Evolutionary conservation across 1,140 invertebrate species (phyloP).

Genomic region (Pogonognathellus flavescens): DNA sequence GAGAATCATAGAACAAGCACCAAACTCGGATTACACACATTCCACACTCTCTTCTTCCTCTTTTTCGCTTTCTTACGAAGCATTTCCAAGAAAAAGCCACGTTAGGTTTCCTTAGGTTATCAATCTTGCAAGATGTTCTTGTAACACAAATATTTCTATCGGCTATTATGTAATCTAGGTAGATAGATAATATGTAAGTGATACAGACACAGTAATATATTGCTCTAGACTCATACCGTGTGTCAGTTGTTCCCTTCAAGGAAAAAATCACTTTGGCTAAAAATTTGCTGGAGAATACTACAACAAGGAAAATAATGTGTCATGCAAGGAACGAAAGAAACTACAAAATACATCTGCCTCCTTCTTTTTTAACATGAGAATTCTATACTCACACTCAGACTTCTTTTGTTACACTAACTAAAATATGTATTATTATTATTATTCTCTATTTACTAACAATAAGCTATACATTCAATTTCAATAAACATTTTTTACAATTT

Average conservation of each 20-base stretch:
- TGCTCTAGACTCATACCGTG: background rate
- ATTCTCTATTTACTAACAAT: too few relatives aligned
- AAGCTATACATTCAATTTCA: too few relatives aligned
- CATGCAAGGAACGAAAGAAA: background rate
- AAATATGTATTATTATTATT: too few relatives aligned
- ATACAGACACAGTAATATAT: background rate
- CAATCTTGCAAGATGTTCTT: slow-evolving; percentile 24
- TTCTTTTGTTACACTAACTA: too few relatives aligned
- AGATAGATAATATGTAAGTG: background rate
- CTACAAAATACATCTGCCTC: background rate
- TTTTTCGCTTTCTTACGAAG: background rate
- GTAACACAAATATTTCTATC: slow-evolving; percentile 7
- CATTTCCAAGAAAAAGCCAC: slow-evolving; percentile 31
- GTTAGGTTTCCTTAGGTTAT: slow-evolving; percentile 31
- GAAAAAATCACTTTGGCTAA: background rate
- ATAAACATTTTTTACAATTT: too few relatives aligned
- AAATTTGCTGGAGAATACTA: background rate
- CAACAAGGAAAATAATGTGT: background rate
- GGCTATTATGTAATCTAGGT: background rate
- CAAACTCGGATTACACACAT: background rate
- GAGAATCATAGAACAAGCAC: too few relatives aligned
- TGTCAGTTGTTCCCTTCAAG: background rate
- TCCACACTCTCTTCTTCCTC: background rate
- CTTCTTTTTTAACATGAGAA: background rate
- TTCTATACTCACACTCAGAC: too few relatives aligned